These are phyloP conservation scores for Jacana jacana DNA, from an alignment of 2,113 vertebrate genomes.

Conservation along the genomic window DNA sequence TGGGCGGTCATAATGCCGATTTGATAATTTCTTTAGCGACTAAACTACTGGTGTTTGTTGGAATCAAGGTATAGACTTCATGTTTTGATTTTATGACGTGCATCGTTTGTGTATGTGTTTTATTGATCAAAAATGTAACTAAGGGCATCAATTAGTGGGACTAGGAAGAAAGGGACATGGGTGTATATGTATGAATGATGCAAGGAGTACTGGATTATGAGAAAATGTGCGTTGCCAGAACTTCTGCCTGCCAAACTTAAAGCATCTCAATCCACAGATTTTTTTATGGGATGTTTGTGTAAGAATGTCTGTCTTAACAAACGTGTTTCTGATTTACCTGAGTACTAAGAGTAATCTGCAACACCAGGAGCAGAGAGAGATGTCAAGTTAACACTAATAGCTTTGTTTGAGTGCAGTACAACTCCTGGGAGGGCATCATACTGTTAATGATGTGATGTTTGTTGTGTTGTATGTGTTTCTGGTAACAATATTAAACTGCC, in stretches of 20 bases:
- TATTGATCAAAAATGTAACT: rapidly evolving
- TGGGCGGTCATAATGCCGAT: rapidly evolving
- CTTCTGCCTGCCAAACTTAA: background rate
- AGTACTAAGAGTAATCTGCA: no score
- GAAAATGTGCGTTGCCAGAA: rapidly evolving
- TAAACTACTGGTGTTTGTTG: rapidly evolving
- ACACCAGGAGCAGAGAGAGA: background rate
- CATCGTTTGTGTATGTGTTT: background rate
- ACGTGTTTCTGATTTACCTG: rapidly evolving
- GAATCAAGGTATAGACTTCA: background rate
- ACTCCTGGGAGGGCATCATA: background rate
- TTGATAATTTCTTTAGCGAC: rapidly evolving
- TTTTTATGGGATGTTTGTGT: background rate
- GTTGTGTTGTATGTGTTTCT: background rate
- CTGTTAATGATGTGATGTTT: background rate
- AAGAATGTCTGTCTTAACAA: background rate
- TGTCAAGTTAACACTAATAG: rapidly evolving
- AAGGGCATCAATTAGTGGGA: rapidly evolving
- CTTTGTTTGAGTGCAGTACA: background rate
- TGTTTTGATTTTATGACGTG: background rate
- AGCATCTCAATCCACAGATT: rapidly evolving
- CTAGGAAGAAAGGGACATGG: background rate
- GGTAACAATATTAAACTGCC: background rate
- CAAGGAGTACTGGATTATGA: background rate
- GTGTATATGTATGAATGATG: rapidly evolving